A percentile compares a stretch with the other conserved stretches of the same genome.
phyloP scores from a whole-genome alignment of 2,888 invertebrate species.

The Smittia sp. region DNA sequence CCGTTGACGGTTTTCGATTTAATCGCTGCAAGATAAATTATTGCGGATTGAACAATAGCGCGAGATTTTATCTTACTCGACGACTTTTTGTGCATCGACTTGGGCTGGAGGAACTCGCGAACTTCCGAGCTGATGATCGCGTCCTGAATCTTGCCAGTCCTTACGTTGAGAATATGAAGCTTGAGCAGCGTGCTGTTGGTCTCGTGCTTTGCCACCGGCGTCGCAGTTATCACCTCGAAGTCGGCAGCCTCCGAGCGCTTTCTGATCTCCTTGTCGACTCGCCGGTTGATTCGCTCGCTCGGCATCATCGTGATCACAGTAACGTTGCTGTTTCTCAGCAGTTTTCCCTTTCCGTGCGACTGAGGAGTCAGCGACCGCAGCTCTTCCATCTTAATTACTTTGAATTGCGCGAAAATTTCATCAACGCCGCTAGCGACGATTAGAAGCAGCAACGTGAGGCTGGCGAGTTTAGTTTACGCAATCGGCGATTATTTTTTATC shows the following conservation, averaged over 20 bases:
- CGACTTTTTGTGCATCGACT: not conserved
- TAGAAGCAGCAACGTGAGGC: not conserved
- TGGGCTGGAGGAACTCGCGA: not conserved
- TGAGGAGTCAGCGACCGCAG: conserved; percentile 2
- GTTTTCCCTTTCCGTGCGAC: conserved; percentile 31
- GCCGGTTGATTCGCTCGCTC: conserved; percentile 1
- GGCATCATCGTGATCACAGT: conserved; percentile 26
- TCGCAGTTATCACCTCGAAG: not conserved
- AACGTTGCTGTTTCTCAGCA: conserved; percentile 24
- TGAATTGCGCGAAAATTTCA: conserved; percentile 33
- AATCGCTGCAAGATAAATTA: not conserved
- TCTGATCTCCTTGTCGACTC: conserved; percentile 9
- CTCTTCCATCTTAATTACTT: conserved; percentile 38
- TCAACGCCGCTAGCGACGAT: conserved; percentile 9
- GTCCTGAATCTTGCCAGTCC: conserved; percentile 37
- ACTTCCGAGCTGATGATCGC: conserved; percentile 16
- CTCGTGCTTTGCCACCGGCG: not conserved
- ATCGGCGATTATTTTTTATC: not conserved
- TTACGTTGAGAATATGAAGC: conserved; percentile 30
- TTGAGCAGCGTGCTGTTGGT: conserved; percentile 7
- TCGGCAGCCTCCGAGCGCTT: not conserved
- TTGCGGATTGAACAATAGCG: not conserved
- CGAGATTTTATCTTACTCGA: not conserved
- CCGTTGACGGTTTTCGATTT: not conserved
- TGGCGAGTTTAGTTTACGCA: not conserved